Base-by-base conservation (phyloP, 2,888 invertebrate species). In the Ctenicera cuprea region DNA sequence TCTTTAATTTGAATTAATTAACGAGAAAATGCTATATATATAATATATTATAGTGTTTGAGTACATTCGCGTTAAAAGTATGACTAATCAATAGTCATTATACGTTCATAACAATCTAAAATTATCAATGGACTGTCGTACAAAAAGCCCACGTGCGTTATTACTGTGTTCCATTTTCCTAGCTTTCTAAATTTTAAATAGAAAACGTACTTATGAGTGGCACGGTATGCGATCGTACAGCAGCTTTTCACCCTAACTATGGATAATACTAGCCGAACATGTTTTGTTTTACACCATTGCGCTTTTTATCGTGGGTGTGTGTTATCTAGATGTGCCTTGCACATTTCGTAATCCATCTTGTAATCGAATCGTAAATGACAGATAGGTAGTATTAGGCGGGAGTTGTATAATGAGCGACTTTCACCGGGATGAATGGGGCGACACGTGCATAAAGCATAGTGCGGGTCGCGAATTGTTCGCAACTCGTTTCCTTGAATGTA, bases 401-500 rank as follows among this genome's bases (percentile, higher is more conserved):
- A 77, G 77, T 71, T 74, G 75, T 74, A 77, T 76, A 76, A 76
- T 76, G 75, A 76, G 78, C 78, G 76, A 82, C 82, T 82, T 82
- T 82, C 82, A 81, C 82, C 79, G 79, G 77, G 76, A 79, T 82
- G 82, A 82, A 82, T 82, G 81, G 81, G 80, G 80, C 76, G 79
- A 77, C 76, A 76, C 77, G 78, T 75, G 75, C 74, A 76, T 76
- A 77, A 76, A 75, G 74, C 74, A 74, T 74, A 75, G 76, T 77
- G 78, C 76, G 76, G 76, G 75, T 81, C 80, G 82, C 82, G 80
- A 81, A 81, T 81, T 82, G 80, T 82, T 82, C 79, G 79, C 82
- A 80, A 78, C 80, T 82, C 81, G 85, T 85, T 85, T 86, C 85
- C 84, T 85, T 87, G 86, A 87, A 87, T 87, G 87, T 85, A 86